Conservation (phyloP, 2,113 vertebrate genomes). For the Eudyptes chrysolophus region DNA sequence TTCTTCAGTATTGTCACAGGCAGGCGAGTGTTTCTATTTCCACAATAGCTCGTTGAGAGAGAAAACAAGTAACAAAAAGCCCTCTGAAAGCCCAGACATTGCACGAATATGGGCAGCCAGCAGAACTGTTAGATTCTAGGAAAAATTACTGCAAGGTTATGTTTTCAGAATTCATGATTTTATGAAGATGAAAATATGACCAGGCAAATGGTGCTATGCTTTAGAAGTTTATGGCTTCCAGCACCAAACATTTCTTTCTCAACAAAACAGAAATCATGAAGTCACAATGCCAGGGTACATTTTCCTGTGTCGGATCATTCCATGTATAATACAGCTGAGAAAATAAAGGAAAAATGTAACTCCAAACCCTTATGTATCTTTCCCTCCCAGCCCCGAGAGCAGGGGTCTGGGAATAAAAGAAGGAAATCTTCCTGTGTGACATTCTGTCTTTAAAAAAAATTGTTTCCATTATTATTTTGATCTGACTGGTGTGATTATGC, state of each 20-base stretch:
- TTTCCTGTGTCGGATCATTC: background rate
- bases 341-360: background rate
- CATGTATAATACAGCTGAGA: background rate
- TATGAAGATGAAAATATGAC: background rate
- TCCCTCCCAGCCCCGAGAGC: background rate
- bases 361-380: background rate
- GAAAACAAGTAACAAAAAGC: background rate
- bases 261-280: background rate
- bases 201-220: background rate
- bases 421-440: background rate
- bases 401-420: background rate
- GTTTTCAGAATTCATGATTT: background rate
- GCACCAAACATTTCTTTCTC: background rate
- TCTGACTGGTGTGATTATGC: background rate
- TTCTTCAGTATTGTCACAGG: background rate
- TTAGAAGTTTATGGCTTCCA: background rate
- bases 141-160: background rate
- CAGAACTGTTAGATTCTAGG: background rate
- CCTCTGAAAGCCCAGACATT: background rate
- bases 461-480: background rate
- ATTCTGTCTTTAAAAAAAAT: background rate
- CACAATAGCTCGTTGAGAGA: background rate
- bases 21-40: background rate
- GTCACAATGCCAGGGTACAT: background rate
- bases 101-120: background rate